These are phyloP conservation scores for Cetoscarus ocellatus DNA, from an alignment of 2,797 vertebrate genomes.

Conservation along the genomic window DNA sequence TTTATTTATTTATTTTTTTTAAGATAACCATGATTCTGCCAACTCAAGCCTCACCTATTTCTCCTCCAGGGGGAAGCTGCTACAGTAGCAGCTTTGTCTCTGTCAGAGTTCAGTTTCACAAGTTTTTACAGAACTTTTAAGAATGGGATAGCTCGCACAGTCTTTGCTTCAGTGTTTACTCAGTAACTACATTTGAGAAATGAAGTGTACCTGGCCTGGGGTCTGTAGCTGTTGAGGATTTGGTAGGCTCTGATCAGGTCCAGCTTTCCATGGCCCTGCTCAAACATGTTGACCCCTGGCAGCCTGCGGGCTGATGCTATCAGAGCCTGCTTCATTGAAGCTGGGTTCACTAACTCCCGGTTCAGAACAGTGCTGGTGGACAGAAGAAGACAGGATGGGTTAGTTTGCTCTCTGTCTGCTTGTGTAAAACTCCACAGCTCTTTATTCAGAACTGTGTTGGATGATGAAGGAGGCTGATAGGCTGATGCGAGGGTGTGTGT, in stretches of 20 bases:
- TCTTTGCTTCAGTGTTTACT: neutral
- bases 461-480: constrained; percentile 11
- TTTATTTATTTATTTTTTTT: neutral
- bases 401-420: constrained; percentile 2
- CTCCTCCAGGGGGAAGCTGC: constrained; percentile 2
- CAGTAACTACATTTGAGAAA: neutral
- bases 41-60: neutral
- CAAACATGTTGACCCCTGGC: constrained; percentile 99
- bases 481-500: constrained; percentile 1
- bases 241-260: constrained; percentile 97
- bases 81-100: neutral
- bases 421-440: constrained; percentile 28
- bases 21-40: neutral
- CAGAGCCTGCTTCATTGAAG: constrained; percentile 98
- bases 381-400: constrained; percentile 27
- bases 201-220: constrained; percentile 92
- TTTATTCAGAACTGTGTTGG: constrained; percentile 9
- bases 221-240: constrained; percentile 97
- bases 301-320: constrained; percentile 96
- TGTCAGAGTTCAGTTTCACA: neutral
- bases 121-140: neutral
- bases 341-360: constrained; percentile 95
- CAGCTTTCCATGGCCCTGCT: constrained; percentile 97
- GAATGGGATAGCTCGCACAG: neutral
- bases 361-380: constrained; percentile 92